Evolutionary conservation across 2,113 vertebrate species (phyloP).

Genomic region (Hystrix cristata): DNA sequence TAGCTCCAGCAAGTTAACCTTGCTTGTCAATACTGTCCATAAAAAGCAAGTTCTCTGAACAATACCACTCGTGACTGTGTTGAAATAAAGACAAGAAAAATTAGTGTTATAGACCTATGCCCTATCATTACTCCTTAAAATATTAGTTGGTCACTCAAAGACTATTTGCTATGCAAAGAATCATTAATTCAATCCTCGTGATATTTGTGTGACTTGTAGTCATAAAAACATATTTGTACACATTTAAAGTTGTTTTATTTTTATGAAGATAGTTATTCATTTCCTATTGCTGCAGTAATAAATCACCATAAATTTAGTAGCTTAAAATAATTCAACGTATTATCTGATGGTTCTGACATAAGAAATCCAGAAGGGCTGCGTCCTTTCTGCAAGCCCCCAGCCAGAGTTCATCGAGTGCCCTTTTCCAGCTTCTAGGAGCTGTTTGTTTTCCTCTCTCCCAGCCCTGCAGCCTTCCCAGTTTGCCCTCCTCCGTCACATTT

Average conservation of each 20-base stretch:
- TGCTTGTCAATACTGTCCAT: background rate
- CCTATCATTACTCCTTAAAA: conserved; percentile 37
- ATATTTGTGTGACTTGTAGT: background rate
- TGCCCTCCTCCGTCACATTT: background rate
- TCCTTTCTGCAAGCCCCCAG: background rate
- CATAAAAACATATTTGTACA: background rate
- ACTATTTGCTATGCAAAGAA: conserved; percentile 14
- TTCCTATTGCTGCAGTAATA: background rate
- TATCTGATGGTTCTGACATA: background rate
- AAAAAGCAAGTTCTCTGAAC: conserved; percentile 31
- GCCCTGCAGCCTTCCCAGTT: background rate
- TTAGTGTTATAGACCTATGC: background rate
- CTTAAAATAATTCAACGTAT: background rate
- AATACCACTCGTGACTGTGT: background rate
- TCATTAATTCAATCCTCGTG: conserved; percentile 36
- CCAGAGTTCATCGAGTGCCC: background rate
- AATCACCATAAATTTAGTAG: background rate
- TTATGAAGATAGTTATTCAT: background rate
- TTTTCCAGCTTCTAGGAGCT: background rate
- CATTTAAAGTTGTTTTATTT: background rate
- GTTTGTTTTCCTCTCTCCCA: background rate
- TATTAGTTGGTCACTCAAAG: conserved; percentile 9
- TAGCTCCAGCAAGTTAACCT: background rate
- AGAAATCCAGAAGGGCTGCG: background rate
- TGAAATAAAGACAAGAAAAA: conserved; percentile 55